A percentile compares a stretch with the other conserved stretches of the same genome.
Evolutionary conservation across 2,888 invertebrate genomes (phyloP).

Genomic region (Drosophila ochracea): DNA sequence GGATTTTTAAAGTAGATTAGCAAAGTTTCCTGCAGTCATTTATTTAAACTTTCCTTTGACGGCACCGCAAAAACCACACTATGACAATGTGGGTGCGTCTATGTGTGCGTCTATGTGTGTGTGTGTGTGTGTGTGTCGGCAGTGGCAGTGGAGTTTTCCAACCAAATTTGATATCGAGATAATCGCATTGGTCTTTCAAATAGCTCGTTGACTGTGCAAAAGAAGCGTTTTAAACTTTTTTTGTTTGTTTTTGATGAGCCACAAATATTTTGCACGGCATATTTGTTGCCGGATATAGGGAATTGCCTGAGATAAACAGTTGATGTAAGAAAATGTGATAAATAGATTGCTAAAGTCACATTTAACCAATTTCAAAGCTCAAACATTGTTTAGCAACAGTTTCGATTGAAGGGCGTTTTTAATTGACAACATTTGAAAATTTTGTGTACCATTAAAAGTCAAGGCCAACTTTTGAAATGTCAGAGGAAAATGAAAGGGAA

Average conservation of each 20-base stretch:
- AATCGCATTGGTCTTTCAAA: slow-evolving; percentile 51
- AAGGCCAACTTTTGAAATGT: slow-evolving; percentile 22
- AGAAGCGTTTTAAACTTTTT: slow-evolving; percentile 3
- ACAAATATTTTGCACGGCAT: slow-evolving; percentile 6
- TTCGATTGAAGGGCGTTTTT: slow-evolving; percentile 5
- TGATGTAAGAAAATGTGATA: slow-evolving; percentile 1
- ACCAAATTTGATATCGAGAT: slow-evolving; percentile 44
- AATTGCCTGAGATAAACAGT: slow-evolving; percentile 1
- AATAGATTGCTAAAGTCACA: slow-evolving; percentile 1
- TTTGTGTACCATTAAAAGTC: slow-evolving; percentile 8
- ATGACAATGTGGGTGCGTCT: neutral
- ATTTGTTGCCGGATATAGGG: slow-evolving; percentile 2
- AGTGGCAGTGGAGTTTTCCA: neutral
- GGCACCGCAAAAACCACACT: slow-evolving; percentile 34
- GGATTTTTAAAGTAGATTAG: slow-evolving; percentile 71
- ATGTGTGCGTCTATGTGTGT: neutral
- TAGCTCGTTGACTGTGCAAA: slow-evolving; percentile 24
- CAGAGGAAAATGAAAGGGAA: neutral
- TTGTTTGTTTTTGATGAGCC: slow-evolving; percentile 6
- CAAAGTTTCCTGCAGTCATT: slow-evolving; percentile 72
- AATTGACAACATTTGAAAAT: slow-evolving; percentile 28
- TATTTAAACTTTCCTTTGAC: slow-evolving; percentile 68
- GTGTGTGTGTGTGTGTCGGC: neutral
- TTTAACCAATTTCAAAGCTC: neutral
- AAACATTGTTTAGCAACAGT: neutral